Percentiles rank a stretch among this genome's conserved stretches.
Conservation (phyloP, 2,888 invertebrate species). For the Tipula unca region DNA sequence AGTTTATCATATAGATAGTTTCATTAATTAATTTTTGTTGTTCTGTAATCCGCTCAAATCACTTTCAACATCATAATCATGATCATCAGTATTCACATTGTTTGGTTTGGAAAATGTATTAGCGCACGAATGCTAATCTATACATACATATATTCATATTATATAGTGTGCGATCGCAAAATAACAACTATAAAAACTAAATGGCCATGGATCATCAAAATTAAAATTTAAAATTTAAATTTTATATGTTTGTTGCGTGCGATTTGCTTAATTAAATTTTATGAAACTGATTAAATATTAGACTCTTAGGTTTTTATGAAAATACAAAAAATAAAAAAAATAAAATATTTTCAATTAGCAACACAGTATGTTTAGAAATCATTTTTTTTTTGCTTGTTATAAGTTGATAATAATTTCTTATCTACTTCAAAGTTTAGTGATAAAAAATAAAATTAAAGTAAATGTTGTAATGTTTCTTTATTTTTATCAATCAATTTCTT, state of each 20-base stretch:
- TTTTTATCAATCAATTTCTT: constrained; percentile 1
- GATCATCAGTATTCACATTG: neutral
- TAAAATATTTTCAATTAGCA: neutral
- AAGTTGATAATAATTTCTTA: neutral
- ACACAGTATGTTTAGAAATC: neutral
- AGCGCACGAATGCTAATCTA: neutral
- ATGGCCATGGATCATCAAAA: neutral
- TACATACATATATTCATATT: too few species aligned
- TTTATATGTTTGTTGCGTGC: neutral
- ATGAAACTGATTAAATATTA: neutral
- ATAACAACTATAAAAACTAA: neutral
- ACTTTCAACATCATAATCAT: neutral
- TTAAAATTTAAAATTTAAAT: neutral
- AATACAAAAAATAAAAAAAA: neutral
- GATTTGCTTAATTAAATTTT: neutral
- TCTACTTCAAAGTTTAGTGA: neutral
- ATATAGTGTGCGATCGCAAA: neutral
- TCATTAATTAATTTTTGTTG: neutral
- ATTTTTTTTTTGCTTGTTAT: neutral
- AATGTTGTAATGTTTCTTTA: neutral
- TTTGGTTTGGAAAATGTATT: neutral
- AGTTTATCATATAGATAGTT: too few species aligned
- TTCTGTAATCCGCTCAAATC: neutral
- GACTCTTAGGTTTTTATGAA: neutral
- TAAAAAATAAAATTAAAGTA: neutral